Conservation (phyloP, 2,888 invertebrate genomes). For the Uropetala carovei region DNA sequence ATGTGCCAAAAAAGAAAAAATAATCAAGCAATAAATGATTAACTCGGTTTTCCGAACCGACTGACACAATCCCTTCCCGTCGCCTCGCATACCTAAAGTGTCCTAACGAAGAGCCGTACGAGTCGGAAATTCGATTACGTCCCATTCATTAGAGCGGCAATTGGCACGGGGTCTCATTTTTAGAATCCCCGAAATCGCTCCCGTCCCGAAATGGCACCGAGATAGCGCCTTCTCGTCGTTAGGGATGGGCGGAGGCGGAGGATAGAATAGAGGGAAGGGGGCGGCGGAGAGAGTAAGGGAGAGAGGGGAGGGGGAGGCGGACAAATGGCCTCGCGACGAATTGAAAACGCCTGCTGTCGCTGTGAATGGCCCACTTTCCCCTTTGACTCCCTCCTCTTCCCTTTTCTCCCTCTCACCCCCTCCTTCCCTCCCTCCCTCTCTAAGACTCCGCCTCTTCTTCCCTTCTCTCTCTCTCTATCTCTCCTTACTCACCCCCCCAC, state of each 20-base stretch:
- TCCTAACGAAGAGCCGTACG: no score
- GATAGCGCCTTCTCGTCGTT: neutral
- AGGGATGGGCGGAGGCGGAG: neutral
- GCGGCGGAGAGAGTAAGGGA: neutral
- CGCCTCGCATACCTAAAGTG: neutral
- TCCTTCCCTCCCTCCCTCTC: no score
- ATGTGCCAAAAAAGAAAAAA: neutral
- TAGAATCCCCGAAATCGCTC: neutral
- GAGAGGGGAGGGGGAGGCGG: neutral
- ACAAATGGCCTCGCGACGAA: conserved; percentile 25
- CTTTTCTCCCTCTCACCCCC: no score
- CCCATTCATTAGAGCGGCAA: conserved; percentile 19
- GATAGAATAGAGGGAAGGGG: neutral
- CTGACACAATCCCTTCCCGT: neutral
- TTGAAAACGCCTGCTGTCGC: conserved; percentile 29
- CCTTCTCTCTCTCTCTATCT: no score
- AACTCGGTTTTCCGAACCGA: neutral
- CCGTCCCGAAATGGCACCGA: conserved; percentile 14
- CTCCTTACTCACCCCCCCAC: neutral
- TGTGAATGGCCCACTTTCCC: conserved; percentile 17
- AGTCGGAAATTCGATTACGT: neutral
- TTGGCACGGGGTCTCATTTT: neutral
- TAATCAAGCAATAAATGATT: neutral
- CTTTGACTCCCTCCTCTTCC: conserved; percentile 2
- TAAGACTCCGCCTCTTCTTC: no score